Percentiles rank a stretch among this genome's conserved stretches.
Evolutionary conservation across 2,888 invertebrate species (phyloP).

Genomic region (Drosophila nr. medialis): DNA sequence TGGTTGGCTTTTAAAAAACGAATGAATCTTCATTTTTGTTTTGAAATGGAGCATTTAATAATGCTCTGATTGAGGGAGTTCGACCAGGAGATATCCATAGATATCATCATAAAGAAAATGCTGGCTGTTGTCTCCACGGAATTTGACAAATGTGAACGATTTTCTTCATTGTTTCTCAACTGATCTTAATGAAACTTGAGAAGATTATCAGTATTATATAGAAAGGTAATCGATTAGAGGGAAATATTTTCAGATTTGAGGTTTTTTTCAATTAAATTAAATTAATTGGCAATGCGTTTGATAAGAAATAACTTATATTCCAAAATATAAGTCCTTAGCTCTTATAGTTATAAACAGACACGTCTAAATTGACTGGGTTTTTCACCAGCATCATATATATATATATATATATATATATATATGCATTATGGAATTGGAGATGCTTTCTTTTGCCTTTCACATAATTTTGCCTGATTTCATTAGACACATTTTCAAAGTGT

Average conservation of each 20-base stretch:
- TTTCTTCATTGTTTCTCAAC: background rate
- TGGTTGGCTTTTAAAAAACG: background rate
- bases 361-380: too few species aligned
- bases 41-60: background rate
- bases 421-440: background rate
- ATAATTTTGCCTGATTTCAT: background rate
- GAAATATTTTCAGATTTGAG: background rate
- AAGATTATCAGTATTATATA: background rate
- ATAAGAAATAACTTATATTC: too few species aligned
- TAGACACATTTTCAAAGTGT: background rate
- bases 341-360: too few species aligned
- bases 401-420: too few species aligned
- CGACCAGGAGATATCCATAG: background rate
- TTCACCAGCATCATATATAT: too few species aligned
- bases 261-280: background rate
- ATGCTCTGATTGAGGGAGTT: background rate
- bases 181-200: background rate
- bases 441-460: background rate
- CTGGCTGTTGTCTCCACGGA: background rate
- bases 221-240: rapidly evolving
- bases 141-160: background rate
- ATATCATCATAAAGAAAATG: background rate
- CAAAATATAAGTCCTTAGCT: too few species aligned
- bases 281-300: too few species aligned
- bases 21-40: background rate